These are phyloP conservation scores for Henricia sp. DNA, from an alignment of 53 echinoderm and acorn worm species.

Conservation along the genomic window DNA sequence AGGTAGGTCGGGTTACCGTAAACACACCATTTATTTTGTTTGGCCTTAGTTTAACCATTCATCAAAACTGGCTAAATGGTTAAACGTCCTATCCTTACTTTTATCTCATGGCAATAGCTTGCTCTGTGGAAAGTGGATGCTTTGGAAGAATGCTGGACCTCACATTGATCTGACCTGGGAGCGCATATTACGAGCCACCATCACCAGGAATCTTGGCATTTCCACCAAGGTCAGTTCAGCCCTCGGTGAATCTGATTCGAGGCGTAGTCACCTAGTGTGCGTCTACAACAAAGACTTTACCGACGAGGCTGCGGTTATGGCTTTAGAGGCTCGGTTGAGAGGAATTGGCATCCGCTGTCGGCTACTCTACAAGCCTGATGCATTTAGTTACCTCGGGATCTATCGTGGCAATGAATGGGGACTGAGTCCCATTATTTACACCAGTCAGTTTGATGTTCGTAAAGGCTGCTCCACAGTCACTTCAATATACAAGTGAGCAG, in stretches of 20 bases:
- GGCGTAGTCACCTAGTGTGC: constrained; percentile 22
- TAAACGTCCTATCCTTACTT: too few relatives aligned
- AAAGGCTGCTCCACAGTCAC: not conserved
- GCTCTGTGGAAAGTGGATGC: constrained; percentile 65
- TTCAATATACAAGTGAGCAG: constrained; percentile 12
- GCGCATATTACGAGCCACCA: constrained; percentile 34
- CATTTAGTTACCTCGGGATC: constrained; percentile 36
- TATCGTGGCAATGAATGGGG: constrained; percentile 54
- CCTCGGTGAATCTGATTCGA: not conserved
- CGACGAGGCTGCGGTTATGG: constrained; percentile 16
- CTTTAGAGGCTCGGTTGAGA: constrained; percentile 31
- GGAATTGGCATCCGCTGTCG: constrained; percentile 25
- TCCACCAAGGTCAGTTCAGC: constrained; percentile 55
- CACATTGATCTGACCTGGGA: constrained; percentile 58
- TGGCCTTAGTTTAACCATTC: not conserved
- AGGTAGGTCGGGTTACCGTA: too few relatives aligned
- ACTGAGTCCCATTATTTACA: constrained; percentile 54
- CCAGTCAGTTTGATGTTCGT: not conserved
- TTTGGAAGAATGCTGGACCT: constrained; percentile 12
- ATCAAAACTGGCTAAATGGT: not conserved
- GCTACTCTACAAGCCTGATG: constrained; percentile 60
- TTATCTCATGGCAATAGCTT: not conserved
- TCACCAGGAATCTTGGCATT: constrained; percentile 32
- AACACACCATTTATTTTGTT: not conserved
- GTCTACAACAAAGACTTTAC: constrained; percentile 58